Evolutionary conservation across 2,888 invertebrate species (phyloP), one percentile per base, ranked within the genome.

Genomic region (Gari tellinella): DNA sequence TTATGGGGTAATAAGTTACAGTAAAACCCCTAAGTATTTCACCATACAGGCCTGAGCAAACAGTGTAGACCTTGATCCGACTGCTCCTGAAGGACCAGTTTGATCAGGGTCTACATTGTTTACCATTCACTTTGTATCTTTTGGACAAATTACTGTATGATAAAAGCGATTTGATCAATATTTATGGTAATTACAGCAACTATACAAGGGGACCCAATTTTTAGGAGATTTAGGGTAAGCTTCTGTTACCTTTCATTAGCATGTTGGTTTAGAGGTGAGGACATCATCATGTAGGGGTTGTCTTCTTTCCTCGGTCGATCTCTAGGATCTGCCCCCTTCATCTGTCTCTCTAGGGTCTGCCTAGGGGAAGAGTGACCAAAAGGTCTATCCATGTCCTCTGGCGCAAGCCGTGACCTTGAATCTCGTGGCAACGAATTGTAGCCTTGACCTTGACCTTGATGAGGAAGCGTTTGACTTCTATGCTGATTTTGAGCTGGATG

Each of bases 241-340:
- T n/a, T n/a, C n/a, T n/a, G n/a, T n/a, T 51, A 72, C 72, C 72
- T 72, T 51, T 72, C 72, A 41, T 62, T 57, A 10, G 23, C 17
- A 31, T 4, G 31, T 4, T 52, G 52, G 15, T 31, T 23, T n/a
- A 70, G 58, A 17, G 74, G 79, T 17, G 79, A 74, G 46, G 64
- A 49, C 79, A 79, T 79, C 37, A 65, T 63, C 79, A 79, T 79
- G 46, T 79, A 79, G 17, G 79, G 79, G 26, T 79, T 79, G 43
- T 70, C 49, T 21, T 76, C 70, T 19, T 55, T 53, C 43, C 53
- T 52, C 40, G 45, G 49, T 19, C 68, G 57, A 40, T 41, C 23
- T 25, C 60, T 57, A 31, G 43, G 25, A 21, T 26, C 37, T 5
- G 46, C 37, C n/a, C 62, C 62, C 17, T 58, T 43, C 31, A 41